Evolutionary conservation across 2,797 vertebrate species (phyloP), one percentile per base, ranked within the genome.

Genomic region (Tenualosa thibaudeaui): DNA sequence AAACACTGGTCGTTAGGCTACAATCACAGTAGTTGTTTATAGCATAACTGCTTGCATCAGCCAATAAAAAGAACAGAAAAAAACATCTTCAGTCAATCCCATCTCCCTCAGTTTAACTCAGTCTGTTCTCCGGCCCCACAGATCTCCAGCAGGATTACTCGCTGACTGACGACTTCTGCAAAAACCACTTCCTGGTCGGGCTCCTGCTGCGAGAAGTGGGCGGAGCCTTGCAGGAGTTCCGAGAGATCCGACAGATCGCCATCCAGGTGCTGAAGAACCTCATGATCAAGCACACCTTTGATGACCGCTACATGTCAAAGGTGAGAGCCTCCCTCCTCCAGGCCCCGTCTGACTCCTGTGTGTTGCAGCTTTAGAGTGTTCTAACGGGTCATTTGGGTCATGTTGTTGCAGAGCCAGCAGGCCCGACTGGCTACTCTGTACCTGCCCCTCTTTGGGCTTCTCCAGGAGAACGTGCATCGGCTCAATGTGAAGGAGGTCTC

Each of bases 131-230:
- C 78, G 58, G 90, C 83, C 81, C 43, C 81, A 71, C 93, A 99
- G 98, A 99, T 88, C 96, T 99, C 62, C 98, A 99, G 88, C 94
- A 98, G 90, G 98, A 99, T 92, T 99, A 99, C 89, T 97, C 97
- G 0, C 91, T 99, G 90, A 98, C 97, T 0, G 98, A 99, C 49
- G 98, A 99, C 89, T 99, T 99, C 96, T 99, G 97, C 92, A 97
- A 95, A 91, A 97, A 99, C 93, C 98, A 99, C 94, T 99, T 99
- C 93, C 92, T 99, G 94, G 97, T 98, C 15, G 98, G 98, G 2
- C 93, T 99, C 84, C 93, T 99, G 62, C 94, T 99, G 53, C 94
- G 98, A 87, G 98, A 99, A 91, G 97, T 98, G 90, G 96, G 96
- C 46, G 94, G 95, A 1, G 97, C 97, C 22, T 89, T 99, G 40